These are phyloP conservation scores for Noctilio leporinus DNA, from an alignment of 2,113 vertebrate genomes.

Conservation along the genomic window DNA sequence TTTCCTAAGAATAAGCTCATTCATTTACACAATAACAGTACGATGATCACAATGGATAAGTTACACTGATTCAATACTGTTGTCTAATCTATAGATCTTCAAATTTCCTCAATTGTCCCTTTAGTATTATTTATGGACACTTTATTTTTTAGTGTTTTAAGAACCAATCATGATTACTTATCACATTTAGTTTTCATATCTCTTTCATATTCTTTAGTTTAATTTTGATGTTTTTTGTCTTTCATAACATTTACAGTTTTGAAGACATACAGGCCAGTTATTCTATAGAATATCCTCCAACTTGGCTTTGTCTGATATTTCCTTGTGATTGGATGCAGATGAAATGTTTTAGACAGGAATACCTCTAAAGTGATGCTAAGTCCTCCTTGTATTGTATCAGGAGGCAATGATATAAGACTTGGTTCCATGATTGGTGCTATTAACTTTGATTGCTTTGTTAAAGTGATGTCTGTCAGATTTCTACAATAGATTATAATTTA, in stretches of 20 bases:
- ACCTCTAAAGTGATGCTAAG: neutral
- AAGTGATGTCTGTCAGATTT: neutral
- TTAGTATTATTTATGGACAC: neutral
- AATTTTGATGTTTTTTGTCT: neutral
- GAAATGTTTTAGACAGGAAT: neutral
- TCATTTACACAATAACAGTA: neutral
- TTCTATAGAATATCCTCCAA: neutral
- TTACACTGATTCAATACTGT: neutral
- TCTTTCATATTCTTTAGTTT: neutral
- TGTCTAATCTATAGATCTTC: neutral
- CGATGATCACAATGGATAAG: neutral
- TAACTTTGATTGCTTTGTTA: neutral
- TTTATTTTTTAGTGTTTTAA: neutral
- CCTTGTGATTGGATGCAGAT: neutral
- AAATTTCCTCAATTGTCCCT: neutral
- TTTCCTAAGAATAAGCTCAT: neutral
- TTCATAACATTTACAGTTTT: neutral
- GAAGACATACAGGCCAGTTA: neutral
- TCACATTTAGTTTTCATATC: neutral
- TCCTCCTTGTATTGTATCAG: neutral
- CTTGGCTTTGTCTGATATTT: neutral
- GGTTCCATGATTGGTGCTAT: neutral
- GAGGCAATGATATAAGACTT: neutral
- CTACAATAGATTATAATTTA: neutral
- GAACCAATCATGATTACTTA: neutral